Evolutionary conservation across 2,888 invertebrate species (phyloP).

Genomic region (Latrodectus elegans): DNA sequence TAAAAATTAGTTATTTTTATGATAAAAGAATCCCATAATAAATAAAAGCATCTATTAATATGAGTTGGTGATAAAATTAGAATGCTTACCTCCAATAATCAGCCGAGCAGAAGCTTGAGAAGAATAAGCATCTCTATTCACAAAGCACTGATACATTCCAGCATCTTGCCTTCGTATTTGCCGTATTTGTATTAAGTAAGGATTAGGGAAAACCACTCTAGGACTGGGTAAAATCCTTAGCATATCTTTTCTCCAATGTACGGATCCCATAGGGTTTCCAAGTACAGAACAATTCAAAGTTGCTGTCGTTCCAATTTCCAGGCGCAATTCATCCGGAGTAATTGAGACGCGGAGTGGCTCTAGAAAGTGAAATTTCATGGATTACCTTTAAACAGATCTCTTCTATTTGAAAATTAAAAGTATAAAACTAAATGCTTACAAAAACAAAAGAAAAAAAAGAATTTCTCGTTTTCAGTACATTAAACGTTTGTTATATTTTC

Average conservation of each 20-base stretch:
- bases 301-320: conserved; percentile 64
- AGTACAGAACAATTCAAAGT: conserved; percentile 67
- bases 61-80: no score
- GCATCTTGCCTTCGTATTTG: conserved; percentile 63
- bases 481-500: no score
- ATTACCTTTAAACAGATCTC: no score
- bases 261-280: conserved; percentile 56
- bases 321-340: conserved; percentile 35
- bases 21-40: no score
- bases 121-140: conserved; percentile 65
- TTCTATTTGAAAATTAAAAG: background rate
- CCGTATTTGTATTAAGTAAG: conserved; percentile 58
- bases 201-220: conserved; percentile 57
- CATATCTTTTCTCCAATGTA: conserved; percentile 68
- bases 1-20: no score
- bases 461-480: no score
- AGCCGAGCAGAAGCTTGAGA: conserved; percentile 67
- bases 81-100: conserved; percentile 67
- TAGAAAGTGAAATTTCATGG: conserved; percentile 2
- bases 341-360: conserved; percentile 52
- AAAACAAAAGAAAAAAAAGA: no score
- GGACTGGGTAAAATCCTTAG: conserved; percentile 30
- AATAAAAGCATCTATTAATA: no score
- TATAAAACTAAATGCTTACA: background rate
- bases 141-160: conserved; percentile 70